Conservation (phyloP, 2,113 vertebrate genomes). For the Phocoena phocoena region DNA sequence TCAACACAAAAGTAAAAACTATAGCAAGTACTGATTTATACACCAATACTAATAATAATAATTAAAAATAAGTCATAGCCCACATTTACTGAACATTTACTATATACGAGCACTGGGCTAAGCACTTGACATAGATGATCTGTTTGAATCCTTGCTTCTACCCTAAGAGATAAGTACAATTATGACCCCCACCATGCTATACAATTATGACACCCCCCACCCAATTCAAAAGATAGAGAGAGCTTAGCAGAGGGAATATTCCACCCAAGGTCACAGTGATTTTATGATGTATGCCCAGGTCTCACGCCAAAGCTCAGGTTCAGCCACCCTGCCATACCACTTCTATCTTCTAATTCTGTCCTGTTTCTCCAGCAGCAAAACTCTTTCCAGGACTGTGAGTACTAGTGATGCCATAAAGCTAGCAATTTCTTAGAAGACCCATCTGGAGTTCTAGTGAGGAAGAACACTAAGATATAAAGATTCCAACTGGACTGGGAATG, state of each 20-base stretch:
- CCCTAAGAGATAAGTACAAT: neutral
- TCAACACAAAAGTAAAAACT: conserved; percentile 26
- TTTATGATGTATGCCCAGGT: neutral
- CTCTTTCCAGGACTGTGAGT: neutral
- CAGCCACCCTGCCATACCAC: neutral
- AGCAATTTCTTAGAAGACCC: conserved; percentile 11
- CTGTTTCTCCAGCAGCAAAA: conserved; percentile 17
- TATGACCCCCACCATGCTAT: neutral
- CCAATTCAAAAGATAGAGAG: neutral
- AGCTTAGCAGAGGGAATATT: neutral
- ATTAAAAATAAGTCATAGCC: neutral
- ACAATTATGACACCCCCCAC: neutral
- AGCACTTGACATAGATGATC: neutral
- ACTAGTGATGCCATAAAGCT: neutral
- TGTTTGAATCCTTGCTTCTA: neutral
- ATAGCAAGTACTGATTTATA: neutral
- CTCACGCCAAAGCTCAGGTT: neutral
- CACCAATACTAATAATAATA: neutral
- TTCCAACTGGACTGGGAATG: neutral
- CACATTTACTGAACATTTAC: neutral
- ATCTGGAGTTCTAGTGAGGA: neutral
- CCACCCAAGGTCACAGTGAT: neutral
- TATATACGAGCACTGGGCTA: neutral
- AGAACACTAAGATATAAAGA: neutral
- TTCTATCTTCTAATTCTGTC: neutral